These are phyloP conservation scores for Orussus abietinus DNA, from an alignment of 1,140 invertebrate species.

Conservation along the genomic window DNA sequence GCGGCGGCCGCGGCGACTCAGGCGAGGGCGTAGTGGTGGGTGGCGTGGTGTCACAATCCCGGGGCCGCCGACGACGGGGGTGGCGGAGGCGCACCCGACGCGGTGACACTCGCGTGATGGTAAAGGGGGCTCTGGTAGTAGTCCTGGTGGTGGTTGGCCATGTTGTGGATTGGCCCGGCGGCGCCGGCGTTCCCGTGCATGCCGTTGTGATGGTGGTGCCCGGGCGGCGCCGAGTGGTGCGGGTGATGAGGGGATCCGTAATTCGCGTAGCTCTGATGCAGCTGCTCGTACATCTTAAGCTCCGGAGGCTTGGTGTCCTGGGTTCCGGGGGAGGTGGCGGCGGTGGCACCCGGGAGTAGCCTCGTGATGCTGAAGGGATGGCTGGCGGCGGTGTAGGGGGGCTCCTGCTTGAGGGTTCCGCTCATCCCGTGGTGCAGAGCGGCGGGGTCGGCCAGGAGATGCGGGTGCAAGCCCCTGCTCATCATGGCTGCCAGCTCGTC, in stretches of 20 bases:
- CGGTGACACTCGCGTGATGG: constrained; percentile 63
- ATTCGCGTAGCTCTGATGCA: constrained; percentile 52
- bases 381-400: constrained; percentile 70
- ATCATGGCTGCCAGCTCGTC: constrained; percentile 67
- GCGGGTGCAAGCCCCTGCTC: constrained; percentile 58
- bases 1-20: constrained; percentile 52
- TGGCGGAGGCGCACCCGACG: constrained; percentile 44
- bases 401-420: constrained; percentile 74
- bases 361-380: constrained; percentile 94
- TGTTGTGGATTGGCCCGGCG: constrained; percentile 61
- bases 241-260: constrained; percentile 43
- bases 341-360: constrained; percentile 78
- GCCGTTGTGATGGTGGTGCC: constrained; percentile 43
- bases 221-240: constrained; percentile 37
- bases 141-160: constrained; percentile 63
- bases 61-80: constrained; percentile 55
- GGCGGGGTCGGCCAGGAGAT: constrained; percentile 58
- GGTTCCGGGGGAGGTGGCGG: constrained; percentile 57
- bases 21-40: constrained; percentile 62
- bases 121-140: constrained; percentile 80
- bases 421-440: constrained; percentile 59
- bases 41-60: constrained; percentile 66
- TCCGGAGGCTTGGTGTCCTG: constrained; percentile 58
- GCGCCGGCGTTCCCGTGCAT: constrained; percentile 63
- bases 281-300: constrained; percentile 77